Base-by-base conservation (phyloP, 2,888 invertebrate species). In the Pristionchus mayeri region DNA sequence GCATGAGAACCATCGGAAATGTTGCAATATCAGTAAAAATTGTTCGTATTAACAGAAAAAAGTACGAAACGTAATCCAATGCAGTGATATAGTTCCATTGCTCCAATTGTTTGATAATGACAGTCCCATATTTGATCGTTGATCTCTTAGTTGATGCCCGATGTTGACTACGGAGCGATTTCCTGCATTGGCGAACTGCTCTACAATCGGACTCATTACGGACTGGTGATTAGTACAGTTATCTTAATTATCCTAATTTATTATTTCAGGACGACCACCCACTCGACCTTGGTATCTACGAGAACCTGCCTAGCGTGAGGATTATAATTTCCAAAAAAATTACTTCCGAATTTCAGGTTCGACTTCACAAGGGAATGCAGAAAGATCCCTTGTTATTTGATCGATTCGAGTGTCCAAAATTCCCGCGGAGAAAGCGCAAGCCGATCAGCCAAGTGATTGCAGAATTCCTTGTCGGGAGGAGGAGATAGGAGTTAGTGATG, bases 161-260 rank as follows among this genome's bases (percentile, higher is more conserved):
- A 54, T 11, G 37, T 57, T n/a, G 80, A 80, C 57, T 80, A 80
- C 27, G 80, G 54, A 3, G 80, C 80, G 1, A 80, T 80, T n/a
- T 80, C 80, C 16, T 80, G 80, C 48, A 80, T 80, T 57, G 80
- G 80, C 11, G 80, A 80, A 18, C 57, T 80, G n/a, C 80, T 80
- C 11, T 57, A 27, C 54, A 80, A 80, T 37, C 80, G 80, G 48
- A 80, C 76, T 4, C 76, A 78, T 9, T 40, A 71, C 9, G 40
- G n/a, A 30, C 40, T 71, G 71, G 71, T 71, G 24, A 71, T 37
- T 40, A 40, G n/a, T 18, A n/a, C 7, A 67, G 37, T 40, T 67
- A n/a, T 4, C n/a, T 63, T 63, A 63, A 63, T 40, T 37, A 37
- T 7, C n/a, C 4, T 37, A 40, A 40, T 40, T 24, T 9, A 37